Percentiles rank a stretch among this genome's conserved stretches.
Conservation (phyloP, 2,888 invertebrate genomes). For the Parnassius apollo region DNA sequence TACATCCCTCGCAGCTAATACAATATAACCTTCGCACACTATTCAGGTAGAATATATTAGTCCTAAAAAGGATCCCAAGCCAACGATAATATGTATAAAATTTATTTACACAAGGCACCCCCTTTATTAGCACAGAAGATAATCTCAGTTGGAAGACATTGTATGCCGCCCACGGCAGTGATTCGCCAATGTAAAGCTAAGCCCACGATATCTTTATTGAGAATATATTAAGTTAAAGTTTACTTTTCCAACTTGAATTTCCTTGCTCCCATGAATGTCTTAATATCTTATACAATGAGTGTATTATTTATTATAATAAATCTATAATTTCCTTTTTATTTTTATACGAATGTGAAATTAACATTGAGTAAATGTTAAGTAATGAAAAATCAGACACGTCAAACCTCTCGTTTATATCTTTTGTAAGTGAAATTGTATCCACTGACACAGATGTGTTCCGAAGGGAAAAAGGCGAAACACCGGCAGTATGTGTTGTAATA, state of each 20-base stretch:
- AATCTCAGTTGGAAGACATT: conserved; percentile 25
- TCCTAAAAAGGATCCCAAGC: conserved; percentile 25
- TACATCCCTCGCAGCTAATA: neutral
- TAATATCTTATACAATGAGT: no score
- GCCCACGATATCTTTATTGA: conserved; percentile 15
- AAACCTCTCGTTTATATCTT: no score
- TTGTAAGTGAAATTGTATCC: no score
- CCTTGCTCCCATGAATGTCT: no score
- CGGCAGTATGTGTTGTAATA: no score
- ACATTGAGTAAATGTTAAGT: no score
- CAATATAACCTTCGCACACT: conserved; percentile 17
- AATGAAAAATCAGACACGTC: no score
- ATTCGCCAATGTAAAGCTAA: conserved; percentile 17
- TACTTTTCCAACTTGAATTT: neutral
- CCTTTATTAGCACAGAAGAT: conserved; percentile 28
- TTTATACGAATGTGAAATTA: no score
- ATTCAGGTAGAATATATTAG: conserved; percentile 25
- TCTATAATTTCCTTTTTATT: no score
- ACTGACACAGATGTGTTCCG: no score
- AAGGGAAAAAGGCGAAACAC: no score
- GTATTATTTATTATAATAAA: no score
- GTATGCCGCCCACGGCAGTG: conserved; percentile 20
- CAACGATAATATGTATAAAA: conserved; percentile 24
- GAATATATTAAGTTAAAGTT: conserved; percentile 18
- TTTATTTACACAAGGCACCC: conserved; percentile 26